phyloP scores from a whole-genome alignment of 2,113 vertebrate genomes.

The Megalops atlanticus region DNA sequence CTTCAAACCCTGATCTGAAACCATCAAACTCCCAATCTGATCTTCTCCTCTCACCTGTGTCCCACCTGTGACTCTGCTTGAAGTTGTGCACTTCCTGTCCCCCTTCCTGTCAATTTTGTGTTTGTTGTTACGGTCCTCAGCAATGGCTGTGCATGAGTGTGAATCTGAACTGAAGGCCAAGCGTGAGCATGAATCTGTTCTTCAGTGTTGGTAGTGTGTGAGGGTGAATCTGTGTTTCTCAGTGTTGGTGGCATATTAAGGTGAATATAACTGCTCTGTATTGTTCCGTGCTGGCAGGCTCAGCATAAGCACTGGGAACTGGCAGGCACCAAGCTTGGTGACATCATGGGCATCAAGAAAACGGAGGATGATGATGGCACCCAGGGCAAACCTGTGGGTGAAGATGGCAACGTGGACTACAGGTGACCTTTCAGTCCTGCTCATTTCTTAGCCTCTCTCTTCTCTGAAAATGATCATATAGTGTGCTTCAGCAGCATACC shows the following conservation, averaged over 20 bases:
- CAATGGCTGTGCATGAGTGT: too few relatives aligned
- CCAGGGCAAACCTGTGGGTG: slow-evolving; percentile 73
- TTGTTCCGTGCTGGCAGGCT: slow-evolving; percentile 72
- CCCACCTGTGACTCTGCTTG: too few relatives aligned
- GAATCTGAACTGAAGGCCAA: too few relatives aligned
- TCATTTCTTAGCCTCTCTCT: background rate
- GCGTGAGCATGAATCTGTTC: too few relatives aligned
- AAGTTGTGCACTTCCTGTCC: too few relatives aligned
- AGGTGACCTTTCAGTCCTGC: slow-evolving; percentile 65
- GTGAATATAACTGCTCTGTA: slow-evolving; percentile 3
- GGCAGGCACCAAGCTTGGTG: slow-evolving; percentile 95
- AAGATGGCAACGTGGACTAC: slow-evolving; percentile 96
- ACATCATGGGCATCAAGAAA: slow-evolving; percentile 98
- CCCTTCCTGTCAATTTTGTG: too few relatives aligned
- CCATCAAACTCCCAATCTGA: too few relatives aligned
- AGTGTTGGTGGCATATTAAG: background rate
- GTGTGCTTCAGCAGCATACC: background rate
- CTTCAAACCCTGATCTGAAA: too few relatives aligned
- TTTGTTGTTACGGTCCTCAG: too few relatives aligned
- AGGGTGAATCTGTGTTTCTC: background rate
- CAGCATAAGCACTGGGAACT: slow-evolving; percentile 99
- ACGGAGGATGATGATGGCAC: slow-evolving; percentile 74
- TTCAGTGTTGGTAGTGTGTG: background rate
- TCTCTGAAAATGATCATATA: too few relatives aligned
- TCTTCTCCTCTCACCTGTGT: too few relatives aligned